Conservation (phyloP, 1,140 invertebrate species). For the Drosophila paulistorum region DNA sequence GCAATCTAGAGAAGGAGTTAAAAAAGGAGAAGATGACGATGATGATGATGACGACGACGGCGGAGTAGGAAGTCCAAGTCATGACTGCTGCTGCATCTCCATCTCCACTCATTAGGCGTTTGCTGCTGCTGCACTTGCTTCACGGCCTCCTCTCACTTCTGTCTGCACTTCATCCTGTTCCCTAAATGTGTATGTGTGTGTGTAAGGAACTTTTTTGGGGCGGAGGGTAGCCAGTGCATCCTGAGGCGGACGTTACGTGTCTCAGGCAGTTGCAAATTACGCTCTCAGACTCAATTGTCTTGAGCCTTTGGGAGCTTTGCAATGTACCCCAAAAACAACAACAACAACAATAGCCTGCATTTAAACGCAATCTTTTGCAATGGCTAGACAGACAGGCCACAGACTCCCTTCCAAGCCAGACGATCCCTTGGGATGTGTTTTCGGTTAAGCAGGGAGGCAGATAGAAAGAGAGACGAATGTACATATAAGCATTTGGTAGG, state of each 20-base stretch:
- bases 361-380: slow-evolving; percentile 73
- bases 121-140: slow-evolving; percentile 48
- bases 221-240: slow-evolving; percentile 47
- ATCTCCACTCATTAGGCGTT: slow-evolving; percentile 68
- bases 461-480: background rate
- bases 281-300: slow-evolving; percentile 80
- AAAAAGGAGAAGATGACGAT: slow-evolving; percentile 7
- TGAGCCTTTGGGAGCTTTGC: slow-evolving; percentile 64
- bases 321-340: slow-evolving; percentile 36
- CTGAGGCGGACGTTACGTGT: slow-evolving; percentile 50
- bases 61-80: slow-evolving; percentile 45
- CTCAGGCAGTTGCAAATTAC: slow-evolving; percentile 80
- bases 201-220: slow-evolving; percentile 19
- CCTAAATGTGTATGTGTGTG: slow-evolving; percentile 9
- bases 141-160: slow-evolving; percentile 36
- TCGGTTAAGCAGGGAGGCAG: background rate
- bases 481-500: slow-evolving; percentile 13
- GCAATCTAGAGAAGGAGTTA: slow-evolving; percentile 18
- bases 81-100: slow-evolving; percentile 45
- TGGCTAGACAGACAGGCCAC: slow-evolving; percentile 70
- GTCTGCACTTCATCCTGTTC: slow-evolving; percentile 59
- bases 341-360: slow-evolving; percentile 70
- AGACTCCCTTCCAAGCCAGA: slow-evolving; percentile 31
- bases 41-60: slow-evolving; percentile 12
- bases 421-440: slow-evolving; percentile 35